These are phyloP conservation scores for Tenthredo notha DNA, from an alignment of 2,888 invertebrate genomes.

Conservation along the genomic window DNA sequence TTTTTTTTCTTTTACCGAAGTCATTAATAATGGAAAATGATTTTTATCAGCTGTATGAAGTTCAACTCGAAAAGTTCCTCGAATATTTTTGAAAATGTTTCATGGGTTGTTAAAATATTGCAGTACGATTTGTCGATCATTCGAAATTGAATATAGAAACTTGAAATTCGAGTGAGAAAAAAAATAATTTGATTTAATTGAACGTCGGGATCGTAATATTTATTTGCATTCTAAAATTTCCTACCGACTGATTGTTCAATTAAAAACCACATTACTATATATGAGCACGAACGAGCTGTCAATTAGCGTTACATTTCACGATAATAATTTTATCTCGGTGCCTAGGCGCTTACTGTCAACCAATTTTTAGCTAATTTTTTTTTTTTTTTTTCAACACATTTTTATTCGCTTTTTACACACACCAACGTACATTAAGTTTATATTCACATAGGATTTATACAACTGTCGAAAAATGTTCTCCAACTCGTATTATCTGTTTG, in stretches of 20 bases:
- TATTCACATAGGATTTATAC: neutral
- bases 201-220: slow-evolving; percentile 1
- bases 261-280: slow-evolving; percentile 12
- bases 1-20: neutral
- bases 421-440: neutral
- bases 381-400: no score
- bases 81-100: neutral
- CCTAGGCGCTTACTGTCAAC: neutral
- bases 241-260: slow-evolving; percentile 34
- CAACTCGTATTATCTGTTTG: neutral
- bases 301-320: slow-evolving; percentile 15
- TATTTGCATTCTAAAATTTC: slow-evolving; percentile 11
- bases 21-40: neutral
- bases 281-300: slow-evolving; percentile 34
- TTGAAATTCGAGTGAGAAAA: neutral
- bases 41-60: neutral
- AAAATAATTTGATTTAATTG: slow-evolving; percentile 27
- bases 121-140: neutral
- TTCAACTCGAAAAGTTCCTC: neutral
- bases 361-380: neutral
- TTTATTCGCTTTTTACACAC: neutral
- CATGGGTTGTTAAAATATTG: neutral
- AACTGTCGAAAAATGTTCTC: neutral
- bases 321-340: slow-evolving; percentile 3
- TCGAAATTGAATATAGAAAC: neutral